phyloP scores from a whole-genome alignment of 2,113 vertebrate genomes.

The Pitta sordida region DNA sequence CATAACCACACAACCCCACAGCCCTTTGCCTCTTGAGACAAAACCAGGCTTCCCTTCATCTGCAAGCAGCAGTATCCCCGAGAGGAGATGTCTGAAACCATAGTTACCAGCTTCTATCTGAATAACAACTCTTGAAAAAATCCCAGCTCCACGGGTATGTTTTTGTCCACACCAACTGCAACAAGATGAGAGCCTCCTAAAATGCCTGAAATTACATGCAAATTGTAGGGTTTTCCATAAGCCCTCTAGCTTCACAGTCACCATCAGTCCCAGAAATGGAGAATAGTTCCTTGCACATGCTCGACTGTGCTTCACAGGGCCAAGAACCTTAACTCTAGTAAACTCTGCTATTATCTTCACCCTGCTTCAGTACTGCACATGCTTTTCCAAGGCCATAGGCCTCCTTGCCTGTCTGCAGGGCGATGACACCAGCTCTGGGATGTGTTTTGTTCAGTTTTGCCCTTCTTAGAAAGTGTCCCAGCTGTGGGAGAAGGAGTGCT shows the following conservation, averaged over 20 bases:
- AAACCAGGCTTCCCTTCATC: neutral
- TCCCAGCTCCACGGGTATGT: neutral
- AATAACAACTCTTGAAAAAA: neutral
- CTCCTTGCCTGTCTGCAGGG: neutral
- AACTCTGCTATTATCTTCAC: neutral
- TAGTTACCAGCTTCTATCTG: neutral
- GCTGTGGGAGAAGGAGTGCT: neutral
- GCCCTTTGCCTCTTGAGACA: neutral
- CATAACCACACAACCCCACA: neutral
- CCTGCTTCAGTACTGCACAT: neutral
- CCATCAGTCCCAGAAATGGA: neutral
- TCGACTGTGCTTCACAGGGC: neutral
- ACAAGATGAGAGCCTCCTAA: neutral
- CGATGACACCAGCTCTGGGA: neutral
- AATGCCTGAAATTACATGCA: neutral
- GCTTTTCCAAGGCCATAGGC: neutral
- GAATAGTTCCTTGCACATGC: neutral
- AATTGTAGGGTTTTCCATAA: neutral
- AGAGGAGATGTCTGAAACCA: neutral
- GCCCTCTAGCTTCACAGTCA: neutral
- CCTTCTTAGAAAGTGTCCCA: constrained; percentile 56
- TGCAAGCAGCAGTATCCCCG: neutral
- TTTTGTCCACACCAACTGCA: neutral
- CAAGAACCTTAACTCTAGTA: neutral
- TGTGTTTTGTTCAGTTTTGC: neutral